Base-by-base conservation (phyloP, 2,113 vertebrate species). In the Gasterosteus nipponicus region DNA sequence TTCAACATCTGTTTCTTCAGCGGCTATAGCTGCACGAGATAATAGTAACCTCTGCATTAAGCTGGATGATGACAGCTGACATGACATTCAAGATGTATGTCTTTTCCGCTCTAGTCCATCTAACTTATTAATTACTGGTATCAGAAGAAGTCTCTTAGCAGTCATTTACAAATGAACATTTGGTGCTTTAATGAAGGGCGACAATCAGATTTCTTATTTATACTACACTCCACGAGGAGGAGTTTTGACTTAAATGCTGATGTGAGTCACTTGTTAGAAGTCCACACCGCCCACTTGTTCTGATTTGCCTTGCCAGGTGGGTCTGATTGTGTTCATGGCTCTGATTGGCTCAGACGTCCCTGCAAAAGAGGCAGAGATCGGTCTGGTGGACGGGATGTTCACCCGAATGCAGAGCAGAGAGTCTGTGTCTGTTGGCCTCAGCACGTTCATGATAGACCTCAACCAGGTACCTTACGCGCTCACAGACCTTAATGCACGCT, bases 361-460 rank as follows among this genome's bases (percentile, higher is more conserved):
- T 0, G 98, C 97, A 19, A 93, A 96, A 77, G 95, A 96, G 84
- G 97, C 97, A 6, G 96, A 98, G 88, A 96, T 99, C 0, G 96
- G 97, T 64, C 75, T 94, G 69, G 90, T 99, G 46, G 96, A 99
- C 18, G 96, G 94, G 39, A 98, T 99, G 91, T 99, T 96, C 86
- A 98, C 96, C 6, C 95, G 96, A 80, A 97, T 99, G 87, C 97
- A 98, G 53, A 98, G 96, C 71, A 95, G 96, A 42, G 97, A 99
- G 85, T 98, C 97, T 5, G 93, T 99, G 86, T 99, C 98, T 81
- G 90, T 98, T 33, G 97, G 98, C 65, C 95, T 99, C 81, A 99
- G 98, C 80, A 99, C 97, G 10, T 99, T 99, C 89, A 97, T 98
- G 95, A 96, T 98, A 71, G 98, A 99, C 73, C 94, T 99, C 70